Conservation (phyloP, 2,888 invertebrate species). For the Osedax frankpressi region DNA sequence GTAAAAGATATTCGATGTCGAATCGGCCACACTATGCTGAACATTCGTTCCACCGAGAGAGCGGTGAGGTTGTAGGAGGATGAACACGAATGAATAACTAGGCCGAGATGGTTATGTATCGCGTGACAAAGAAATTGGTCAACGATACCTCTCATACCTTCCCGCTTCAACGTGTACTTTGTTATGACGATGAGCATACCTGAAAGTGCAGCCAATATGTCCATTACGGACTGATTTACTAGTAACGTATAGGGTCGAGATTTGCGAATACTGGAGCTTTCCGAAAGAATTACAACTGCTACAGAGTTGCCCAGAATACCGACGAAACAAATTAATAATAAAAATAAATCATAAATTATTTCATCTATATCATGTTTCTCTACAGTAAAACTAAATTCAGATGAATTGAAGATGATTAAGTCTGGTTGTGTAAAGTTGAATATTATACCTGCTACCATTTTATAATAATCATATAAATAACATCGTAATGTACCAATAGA, state of each 20-base stretch:
- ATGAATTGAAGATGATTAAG: too few relatives aligned
- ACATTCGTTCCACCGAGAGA: background rate
- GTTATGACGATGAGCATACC: background rate
- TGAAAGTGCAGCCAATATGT: background rate
- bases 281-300: background rate
- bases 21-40: background rate
- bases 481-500: too few relatives aligned
- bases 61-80: background rate
- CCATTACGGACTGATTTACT: background rate
- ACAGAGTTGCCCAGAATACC: too few relatives aligned
- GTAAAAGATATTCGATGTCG: background rate
- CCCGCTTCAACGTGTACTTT: background rate
- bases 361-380: too few relatives aligned
- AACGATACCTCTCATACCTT: background rate
- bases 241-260: background rate
- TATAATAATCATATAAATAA: too few relatives aligned
- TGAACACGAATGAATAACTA: background rate
- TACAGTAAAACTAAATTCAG: too few relatives aligned
- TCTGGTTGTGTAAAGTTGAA: too few relatives aligned
- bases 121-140: background rate
- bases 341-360: too few relatives aligned
- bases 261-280: background rate
- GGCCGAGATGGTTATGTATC: background rate
- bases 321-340: too few relatives aligned
- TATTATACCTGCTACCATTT: too few relatives aligned